phyloP scores from a whole-genome alignment of 2,797 vertebrate genomes.

The Leptatherina wallacei region DNA sequence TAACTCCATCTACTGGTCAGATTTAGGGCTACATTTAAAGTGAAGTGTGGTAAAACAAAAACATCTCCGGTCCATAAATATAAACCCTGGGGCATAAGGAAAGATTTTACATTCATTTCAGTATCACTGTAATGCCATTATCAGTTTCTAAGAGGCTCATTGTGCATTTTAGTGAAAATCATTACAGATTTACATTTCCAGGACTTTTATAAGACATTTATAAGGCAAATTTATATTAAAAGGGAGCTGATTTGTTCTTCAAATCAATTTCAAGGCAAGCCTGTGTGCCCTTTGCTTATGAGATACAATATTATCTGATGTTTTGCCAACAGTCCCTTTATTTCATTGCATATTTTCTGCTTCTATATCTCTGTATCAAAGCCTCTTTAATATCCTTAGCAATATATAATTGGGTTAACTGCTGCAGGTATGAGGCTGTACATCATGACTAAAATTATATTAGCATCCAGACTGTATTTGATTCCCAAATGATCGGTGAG shows the following conservation, averaged over 20 bases:
- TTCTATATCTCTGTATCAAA: constrained; percentile 42
- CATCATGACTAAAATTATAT: constrained; percentile 45
- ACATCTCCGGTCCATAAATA: too few relatives aligned
- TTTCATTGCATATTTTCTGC: not conserved
- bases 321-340: not conserved
- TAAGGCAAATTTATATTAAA: too few relatives aligned
- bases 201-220: too few relatives aligned
- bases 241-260: not conserved
- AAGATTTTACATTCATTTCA: not conserved
- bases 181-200: too few relatives aligned
- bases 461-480: not conserved
- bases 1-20: constrained; percentile 31
- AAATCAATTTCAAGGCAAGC: not conserved
- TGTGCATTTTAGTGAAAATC: not conserved
- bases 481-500: constrained; percentile 29
- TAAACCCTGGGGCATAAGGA: too few relatives aligned
- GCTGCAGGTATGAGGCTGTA: constrained; percentile 73
- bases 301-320: not conserved
- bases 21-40: not conserved
- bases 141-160: not conserved
- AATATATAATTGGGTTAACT: constrained; percentile 81
- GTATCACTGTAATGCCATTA: not conserved
- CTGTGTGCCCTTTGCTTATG: too few relatives aligned
- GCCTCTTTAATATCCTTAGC: constrained; percentile 65
- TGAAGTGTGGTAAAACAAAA: too few relatives aligned